phyloP scores from a whole-genome alignment of 1,140 invertebrate species.

The Drosophila virilis region DNA sequence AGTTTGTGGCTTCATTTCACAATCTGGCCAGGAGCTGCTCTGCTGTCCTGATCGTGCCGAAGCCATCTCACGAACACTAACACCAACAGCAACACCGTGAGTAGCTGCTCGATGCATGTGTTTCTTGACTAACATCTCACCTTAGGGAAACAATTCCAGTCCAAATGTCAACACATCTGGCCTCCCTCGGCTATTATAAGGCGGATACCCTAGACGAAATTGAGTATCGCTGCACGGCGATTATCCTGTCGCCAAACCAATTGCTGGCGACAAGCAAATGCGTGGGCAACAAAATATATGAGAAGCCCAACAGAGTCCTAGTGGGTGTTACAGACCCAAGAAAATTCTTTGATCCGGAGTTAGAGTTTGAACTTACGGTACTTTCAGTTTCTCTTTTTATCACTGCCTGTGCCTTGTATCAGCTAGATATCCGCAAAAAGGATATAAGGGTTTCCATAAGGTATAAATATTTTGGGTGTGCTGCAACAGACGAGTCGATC shows the following conservation, averaged over 20 bases:
- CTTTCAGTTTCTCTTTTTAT: not conserved
- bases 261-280: slow-evolving; percentile 6
- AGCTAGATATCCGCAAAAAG: no score
- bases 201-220: not conserved
- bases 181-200: not conserved
- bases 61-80: not conserved
- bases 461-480: no score
- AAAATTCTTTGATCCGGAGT: not conserved
- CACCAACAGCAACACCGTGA: not conserved
- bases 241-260: not conserved
- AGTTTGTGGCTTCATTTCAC: not conserved
- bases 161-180: not conserved
- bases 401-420: not conserved
- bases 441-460: no score
- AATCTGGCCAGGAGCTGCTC: not conserved
- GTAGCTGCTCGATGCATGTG: not conserved
- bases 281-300: not conserved
- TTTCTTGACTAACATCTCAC: not conserved
- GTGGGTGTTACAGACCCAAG: not conserved
- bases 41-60: slow-evolving; percentile 1
- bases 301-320: not conserved
- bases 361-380: slow-evolving; percentile 3
- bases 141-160: not conserved
- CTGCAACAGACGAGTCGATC: no score
- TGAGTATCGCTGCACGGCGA: slow-evolving; percentile 9